These are phyloP conservation scores for Dendrolimus pini DNA, from an alignment of 2,888 invertebrate species.

Conservation along the genomic window DNA sequence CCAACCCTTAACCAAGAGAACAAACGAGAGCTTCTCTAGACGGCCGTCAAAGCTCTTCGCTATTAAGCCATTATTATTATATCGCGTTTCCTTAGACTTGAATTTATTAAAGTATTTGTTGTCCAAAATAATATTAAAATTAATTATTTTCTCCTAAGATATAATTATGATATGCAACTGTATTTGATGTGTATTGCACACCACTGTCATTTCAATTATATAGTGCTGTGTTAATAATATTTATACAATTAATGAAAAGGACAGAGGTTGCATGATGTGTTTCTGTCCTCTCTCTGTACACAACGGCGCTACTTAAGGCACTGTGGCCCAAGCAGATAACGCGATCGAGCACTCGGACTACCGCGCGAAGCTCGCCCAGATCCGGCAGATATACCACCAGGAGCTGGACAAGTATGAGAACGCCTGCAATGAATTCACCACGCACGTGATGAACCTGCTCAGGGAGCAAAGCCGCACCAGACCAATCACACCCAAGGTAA, in stretches of 20 bases:
- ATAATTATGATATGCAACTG: too few relatives aligned
- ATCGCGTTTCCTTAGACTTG: too few relatives aligned
- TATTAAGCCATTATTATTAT: too few relatives aligned
- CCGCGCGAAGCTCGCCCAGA: slow-evolving; percentile 98
- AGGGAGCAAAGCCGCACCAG: slow-evolving; percentile 97
- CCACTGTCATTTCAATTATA: too few relatives aligned
- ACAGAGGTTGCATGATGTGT: slow-evolving; percentile 44
- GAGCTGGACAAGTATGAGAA: slow-evolving; percentile 99
- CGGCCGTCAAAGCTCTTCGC: too few relatives aligned
- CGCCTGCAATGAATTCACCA: slow-evolving; percentile 99
- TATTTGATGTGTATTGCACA: too few relatives aligned
- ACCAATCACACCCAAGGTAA: slow-evolving; percentile 94
- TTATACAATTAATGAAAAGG: slow-evolving; percentile 6
- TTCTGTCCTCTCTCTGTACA: slow-evolving; percentile 10
- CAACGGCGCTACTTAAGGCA: slow-evolving; percentile 63
- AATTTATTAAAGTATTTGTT: too few relatives aligned
- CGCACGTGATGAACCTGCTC: slow-evolving; percentile 99
- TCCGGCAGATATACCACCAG: slow-evolving; percentile 98
- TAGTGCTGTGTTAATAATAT: too few relatives aligned
- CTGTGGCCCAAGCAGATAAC: slow-evolving; percentile 90
- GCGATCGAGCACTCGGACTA: slow-evolving; percentile 99
- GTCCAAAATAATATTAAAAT: too few relatives aligned
- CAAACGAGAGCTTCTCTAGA: too few relatives aligned
- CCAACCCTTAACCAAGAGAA: too few relatives aligned
- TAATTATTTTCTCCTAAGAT: too few relatives aligned